Percentiles rank a stretch among this genome's conserved stretches.
phyloP scores from a whole-genome alignment of 2,113 vertebrate species.

The Rhinoptilus africanus region DNA sequence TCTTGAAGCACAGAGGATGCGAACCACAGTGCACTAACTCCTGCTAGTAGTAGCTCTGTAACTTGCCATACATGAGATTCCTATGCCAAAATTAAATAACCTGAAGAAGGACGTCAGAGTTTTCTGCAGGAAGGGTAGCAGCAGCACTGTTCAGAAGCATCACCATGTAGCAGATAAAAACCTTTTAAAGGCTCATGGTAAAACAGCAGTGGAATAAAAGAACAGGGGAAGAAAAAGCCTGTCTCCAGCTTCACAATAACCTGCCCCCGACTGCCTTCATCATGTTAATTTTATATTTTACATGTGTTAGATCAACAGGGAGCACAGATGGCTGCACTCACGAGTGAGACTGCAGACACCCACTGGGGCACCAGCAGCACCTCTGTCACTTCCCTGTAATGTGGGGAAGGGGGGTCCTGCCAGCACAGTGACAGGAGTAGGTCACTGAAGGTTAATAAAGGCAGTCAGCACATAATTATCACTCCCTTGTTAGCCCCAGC shows the following conservation, averaged over 20 bases:
- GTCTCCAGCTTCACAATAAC: background rate
- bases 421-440: background rate
- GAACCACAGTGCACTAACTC: background rate
- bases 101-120: background rate
- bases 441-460: slow-evolving; percentile 37
- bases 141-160: background rate
- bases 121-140: background rate
- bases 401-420: background rate
- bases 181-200: background rate
- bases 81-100: background rate
- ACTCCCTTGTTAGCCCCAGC: background rate
- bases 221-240: background rate
- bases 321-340: slow-evolving; percentile 44
- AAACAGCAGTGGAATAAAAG: background rate
- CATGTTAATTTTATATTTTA: slow-evolving; percentile 17
- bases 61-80: background rate
- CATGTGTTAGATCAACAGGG: background rate
- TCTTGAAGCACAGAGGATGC: background rate
- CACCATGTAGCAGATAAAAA: background rate
- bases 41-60: background rate
- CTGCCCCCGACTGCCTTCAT: background rate
- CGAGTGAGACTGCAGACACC: background rate
- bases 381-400: background rate
- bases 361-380: background rate
- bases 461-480: slow-evolving; percentile 15